phyloP scores from a whole-genome alignment of 2,888 invertebrate species.

The Morinoia aosen region DNA sequence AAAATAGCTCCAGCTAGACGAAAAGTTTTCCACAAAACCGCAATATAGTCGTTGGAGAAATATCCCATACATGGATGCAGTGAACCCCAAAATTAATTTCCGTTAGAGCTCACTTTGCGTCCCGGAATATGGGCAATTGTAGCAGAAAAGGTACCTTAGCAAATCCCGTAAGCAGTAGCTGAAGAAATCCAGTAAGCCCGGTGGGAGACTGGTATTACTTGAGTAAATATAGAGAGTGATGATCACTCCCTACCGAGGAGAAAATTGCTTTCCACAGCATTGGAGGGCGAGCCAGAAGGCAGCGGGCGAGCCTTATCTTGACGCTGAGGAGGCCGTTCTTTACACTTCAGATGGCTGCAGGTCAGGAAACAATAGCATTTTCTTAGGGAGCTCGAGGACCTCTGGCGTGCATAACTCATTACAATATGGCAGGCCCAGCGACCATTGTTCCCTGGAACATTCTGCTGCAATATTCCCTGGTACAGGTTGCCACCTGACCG shows the following conservation, averaged over 20 bases:
- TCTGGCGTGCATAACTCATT: constrained; percentile 27
- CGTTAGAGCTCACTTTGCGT: neutral
- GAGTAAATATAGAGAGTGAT: constrained; percentile 46
- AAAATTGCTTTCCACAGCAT: constrained; percentile 43
- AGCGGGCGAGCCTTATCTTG: constrained; percentile 38
- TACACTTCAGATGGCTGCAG: constrained; percentile 43
- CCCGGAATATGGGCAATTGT: neutral
- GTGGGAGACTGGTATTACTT: constrained; percentile 36
- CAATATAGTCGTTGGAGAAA: neutral
- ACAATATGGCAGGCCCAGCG: constrained; percentile 49
- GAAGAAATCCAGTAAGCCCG: constrained; percentile 37
- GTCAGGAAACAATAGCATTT: constrained; percentile 52
- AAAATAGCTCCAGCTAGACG: neutral
- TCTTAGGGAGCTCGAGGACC: constrained; percentile 28
- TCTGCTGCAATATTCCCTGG: constrained; percentile 4
- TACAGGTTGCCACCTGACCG: neutral
- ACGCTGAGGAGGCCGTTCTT: constrained; percentile 48
- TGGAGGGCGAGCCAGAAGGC: neutral
- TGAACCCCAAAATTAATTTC: constrained; percentile 21
- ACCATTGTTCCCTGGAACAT: constrained; percentile 14
- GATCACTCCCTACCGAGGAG: constrained; percentile 44
- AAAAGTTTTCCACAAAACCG: neutral
- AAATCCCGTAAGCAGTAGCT: constrained; percentile 17
- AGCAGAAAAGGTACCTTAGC: neutral
- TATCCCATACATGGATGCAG: neutral